phyloP scores from a whole-genome alignment of 2,888 invertebrate genomes.

The Megastigmus dorsalis region DNA sequence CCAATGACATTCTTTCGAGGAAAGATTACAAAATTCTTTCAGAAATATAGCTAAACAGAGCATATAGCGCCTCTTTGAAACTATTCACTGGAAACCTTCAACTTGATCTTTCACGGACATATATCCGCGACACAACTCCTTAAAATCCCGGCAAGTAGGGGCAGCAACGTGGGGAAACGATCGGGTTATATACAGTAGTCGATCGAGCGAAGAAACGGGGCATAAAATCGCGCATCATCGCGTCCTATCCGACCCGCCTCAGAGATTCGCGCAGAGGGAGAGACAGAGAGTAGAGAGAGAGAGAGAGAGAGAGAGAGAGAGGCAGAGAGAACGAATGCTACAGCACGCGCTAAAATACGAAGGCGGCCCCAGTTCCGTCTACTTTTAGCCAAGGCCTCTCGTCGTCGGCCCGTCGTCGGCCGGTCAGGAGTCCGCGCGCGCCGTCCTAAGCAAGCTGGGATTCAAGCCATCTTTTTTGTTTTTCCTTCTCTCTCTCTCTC shows the following conservation, averaged over 20 bases:
- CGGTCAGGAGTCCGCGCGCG: conserved; percentile 55
- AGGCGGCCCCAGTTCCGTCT: conserved; percentile 59
- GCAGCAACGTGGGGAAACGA: too few relatives aligned
- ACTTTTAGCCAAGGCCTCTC: conserved; percentile 72
- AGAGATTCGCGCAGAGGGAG: background rate
- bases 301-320: background rate
- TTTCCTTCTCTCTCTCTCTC: conserved; percentile 50
- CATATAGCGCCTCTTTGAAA: too few relatives aligned
- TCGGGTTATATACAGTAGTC: too few relatives aligned
- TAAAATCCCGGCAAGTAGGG: background rate
- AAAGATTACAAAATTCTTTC: too few relatives aligned
- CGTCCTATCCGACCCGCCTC: background rate
- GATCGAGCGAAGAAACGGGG: background rate
- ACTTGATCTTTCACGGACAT: conserved; percentile 28
- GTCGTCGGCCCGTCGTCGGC: conserved; percentile 51
- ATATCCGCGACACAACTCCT: background rate
- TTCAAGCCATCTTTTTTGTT: conserved; percentile 62
- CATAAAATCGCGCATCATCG: conserved; percentile 14
- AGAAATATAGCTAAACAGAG: too few relatives aligned
- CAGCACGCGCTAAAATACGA: conserved; percentile 46
- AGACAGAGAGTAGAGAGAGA: background rate
- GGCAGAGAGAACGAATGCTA: background rate
- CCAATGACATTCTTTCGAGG: too few relatives aligned
- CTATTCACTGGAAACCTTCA: conserved; percentile 43
- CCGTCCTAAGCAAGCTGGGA: conserved; percentile 63